Evolutionary conservation across 1,140 invertebrate genomes (phyloP).

Genomic region (Drosophila sucinea): DNA sequence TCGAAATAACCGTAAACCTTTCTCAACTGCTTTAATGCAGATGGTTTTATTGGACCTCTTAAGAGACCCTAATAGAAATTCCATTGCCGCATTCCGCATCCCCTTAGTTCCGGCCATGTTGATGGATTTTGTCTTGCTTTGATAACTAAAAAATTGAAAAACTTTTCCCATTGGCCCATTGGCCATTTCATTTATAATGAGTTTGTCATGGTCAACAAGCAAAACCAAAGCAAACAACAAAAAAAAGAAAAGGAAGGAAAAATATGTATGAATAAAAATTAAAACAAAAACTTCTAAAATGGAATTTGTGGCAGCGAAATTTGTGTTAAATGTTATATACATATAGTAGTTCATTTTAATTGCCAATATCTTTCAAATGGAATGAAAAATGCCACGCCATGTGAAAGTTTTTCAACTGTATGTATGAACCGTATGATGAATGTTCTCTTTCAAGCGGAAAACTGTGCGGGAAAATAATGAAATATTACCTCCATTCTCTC

Average conservation of each 20-base stretch:
- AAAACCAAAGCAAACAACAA: neutral
- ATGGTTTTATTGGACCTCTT: no score
- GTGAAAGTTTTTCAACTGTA: conserved; percentile 23
- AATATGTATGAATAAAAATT: neutral
- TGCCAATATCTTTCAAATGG: conserved; percentile 12
- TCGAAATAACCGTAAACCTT: no score
- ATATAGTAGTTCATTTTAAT: conserved; percentile 40
- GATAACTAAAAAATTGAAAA: conserved; percentile 72
- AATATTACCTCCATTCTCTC: conserved; percentile 53
- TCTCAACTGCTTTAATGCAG: no score
- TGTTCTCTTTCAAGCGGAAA: conserved; percentile 48
- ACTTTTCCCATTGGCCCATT: conserved; percentile 39
- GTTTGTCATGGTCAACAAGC: conserved; percentile 50
- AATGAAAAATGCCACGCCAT: neutral
- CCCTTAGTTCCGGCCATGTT: neutral
- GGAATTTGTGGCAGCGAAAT: conserved; percentile 7
- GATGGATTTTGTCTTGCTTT: conserved; percentile 50
- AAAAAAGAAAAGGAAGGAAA: neutral
- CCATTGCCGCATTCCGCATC: neutral
- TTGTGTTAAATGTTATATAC: conserved; percentile 6
- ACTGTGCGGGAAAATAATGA: conserved; percentile 68
- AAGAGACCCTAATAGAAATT: no score
- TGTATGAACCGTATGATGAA: conserved; percentile 63
- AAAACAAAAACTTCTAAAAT: conserved; percentile 4
- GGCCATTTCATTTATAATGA: conserved; percentile 58